These are phyloP conservation scores for Oncorhynchus gorbuscha DNA, from an alignment of 2,113 vertebrate genomes.

Conservation along the genomic window DNA sequence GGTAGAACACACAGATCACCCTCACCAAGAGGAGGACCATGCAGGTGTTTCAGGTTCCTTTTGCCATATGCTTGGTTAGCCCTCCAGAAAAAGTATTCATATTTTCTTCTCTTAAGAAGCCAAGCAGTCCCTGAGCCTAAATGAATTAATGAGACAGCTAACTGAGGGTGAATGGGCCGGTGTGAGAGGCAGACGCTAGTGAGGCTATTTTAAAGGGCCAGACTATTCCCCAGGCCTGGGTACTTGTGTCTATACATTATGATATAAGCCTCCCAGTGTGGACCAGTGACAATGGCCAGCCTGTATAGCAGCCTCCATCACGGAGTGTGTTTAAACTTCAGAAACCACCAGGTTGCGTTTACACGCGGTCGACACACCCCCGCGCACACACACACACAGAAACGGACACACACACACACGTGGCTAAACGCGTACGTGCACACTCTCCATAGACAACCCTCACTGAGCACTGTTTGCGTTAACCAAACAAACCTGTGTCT, in stretches of 20 bases:
- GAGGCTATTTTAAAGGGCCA: constrained; percentile 16
- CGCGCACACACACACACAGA: constrained; percentile 32
- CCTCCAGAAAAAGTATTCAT: too few relatives aligned
- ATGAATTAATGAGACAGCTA: constrained; percentile 15
- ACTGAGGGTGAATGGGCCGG: constrained; percentile 23
- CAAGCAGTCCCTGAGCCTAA: constrained; percentile 6
- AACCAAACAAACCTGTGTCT: constrained; percentile 66
- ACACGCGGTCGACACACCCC: constrained; percentile 58
- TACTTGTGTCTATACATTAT: constrained; percentile 53
- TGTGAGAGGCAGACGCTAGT: constrained; percentile 17
- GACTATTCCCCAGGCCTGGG: constrained; percentile 27
- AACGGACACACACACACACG: constrained; percentile 30
- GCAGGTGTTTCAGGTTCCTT: neutral
- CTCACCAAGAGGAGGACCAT: neutral
- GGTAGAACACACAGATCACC: constrained; percentile 66
- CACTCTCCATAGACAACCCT: constrained; percentile 53
- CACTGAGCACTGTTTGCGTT: constrained; percentile 59
- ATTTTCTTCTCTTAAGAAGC: too few relatives aligned
- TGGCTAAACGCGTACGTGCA: constrained; percentile 28
- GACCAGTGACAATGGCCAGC: constrained; percentile 67
- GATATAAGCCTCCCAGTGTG: constrained; percentile 48
- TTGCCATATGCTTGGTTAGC: too few relatives aligned
- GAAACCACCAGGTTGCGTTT: constrained; percentile 69
- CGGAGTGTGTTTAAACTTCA: constrained; percentile 64
- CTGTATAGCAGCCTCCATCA: constrained; percentile 60